Evolutionary conservation across 2,888 invertebrate genomes (phyloP).

Genomic region (Lissonota sp.): DNA sequence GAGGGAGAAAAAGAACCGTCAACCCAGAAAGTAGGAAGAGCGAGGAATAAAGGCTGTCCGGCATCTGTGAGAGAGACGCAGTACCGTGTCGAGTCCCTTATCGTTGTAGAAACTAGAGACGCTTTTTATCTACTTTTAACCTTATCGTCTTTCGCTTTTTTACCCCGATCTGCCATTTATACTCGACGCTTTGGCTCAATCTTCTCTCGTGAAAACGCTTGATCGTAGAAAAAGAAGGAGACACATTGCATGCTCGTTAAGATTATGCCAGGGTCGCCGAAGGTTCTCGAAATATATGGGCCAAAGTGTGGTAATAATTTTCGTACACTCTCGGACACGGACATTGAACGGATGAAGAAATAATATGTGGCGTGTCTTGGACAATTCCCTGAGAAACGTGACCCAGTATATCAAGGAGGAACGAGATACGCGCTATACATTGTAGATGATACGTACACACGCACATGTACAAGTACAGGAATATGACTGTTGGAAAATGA

Average conservation of each 20-base stretch:
- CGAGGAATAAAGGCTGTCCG: constrained; percentile 5
- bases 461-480: neutral
- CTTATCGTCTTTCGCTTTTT: neutral
- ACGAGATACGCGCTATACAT: neutral
- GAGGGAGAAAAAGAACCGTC: neutral
- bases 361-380: neutral
- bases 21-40: neutral
- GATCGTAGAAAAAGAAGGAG: neutral
- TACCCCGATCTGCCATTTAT: too few relatives aligned
- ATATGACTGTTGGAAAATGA: neutral
- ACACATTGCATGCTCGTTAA: too few relatives aligned
- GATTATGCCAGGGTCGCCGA: too few relatives aligned
- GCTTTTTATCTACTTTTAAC: constrained; percentile 16
- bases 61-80: constrained; percentile 38
- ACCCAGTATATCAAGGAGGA: constrained; percentile 13
- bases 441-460: neutral
- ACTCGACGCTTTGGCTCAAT: constrained; percentile 20
- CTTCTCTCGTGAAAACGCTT: neutral
- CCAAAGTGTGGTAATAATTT: neutral
- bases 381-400: constrained; percentile 19
- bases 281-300: neutral
- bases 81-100: constrained; percentile 21
- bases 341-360: neutral
- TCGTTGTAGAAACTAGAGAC: constrained; percentile 8
- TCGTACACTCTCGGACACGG: neutral